These are phyloP conservation scores for Sinella curviseta DNA, from an alignment of 1,140 invertebrate genomes.

Conservation along the genomic window DNA sequence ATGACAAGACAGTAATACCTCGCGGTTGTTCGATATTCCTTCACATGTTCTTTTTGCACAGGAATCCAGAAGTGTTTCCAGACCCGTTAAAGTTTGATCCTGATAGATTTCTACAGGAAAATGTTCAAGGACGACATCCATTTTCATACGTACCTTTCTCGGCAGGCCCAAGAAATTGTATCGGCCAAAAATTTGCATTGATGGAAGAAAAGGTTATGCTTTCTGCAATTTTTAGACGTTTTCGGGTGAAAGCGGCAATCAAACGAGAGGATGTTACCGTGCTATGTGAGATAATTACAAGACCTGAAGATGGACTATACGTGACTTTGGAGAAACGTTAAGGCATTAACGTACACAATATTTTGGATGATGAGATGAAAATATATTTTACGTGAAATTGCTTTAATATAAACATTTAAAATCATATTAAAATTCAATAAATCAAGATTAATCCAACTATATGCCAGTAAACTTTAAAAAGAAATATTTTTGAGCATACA, in stretches of 20 bases:
- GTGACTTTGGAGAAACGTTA: slow-evolving; percentile 12
- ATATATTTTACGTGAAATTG: too few relatives aligned
- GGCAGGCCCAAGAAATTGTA: slow-evolving; percentile 56
- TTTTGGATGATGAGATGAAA: too few relatives aligned
- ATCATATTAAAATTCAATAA: too few relatives aligned
- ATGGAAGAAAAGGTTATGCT: slow-evolving; percentile 62
- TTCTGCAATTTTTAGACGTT: slow-evolving; percentile 54
- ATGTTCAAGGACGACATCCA: slow-evolving; percentile 39
- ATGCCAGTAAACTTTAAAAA: too few relatives aligned
- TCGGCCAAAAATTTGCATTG: slow-evolving; percentile 61
- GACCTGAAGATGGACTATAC: slow-evolving; percentile 58
- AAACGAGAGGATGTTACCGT: slow-evolving; percentile 71
- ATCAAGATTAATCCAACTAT: too few relatives aligned
- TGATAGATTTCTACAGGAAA: slow-evolving; percentile 59
- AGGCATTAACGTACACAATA: too few relatives aligned
- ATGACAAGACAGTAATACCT: slow-evolving; percentile 51
- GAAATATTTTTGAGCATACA: too few relatives aligned
- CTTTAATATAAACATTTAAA: too few relatives aligned
- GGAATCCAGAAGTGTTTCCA: slow-evolving; percentile 57
- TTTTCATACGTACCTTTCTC: slow-evolving; percentile 52
- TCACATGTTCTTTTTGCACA: slow-evolving; percentile 55
- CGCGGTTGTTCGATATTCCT: slow-evolving; percentile 48
- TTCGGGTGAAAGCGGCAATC: slow-evolving; percentile 60
- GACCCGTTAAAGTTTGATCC: slow-evolving; percentile 61
- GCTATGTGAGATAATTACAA: slow-evolving; percentile 79